Evolutionary conservation across 2,888 invertebrate genomes (phyloP).

Genomic region (Drosophila merina): DNA sequence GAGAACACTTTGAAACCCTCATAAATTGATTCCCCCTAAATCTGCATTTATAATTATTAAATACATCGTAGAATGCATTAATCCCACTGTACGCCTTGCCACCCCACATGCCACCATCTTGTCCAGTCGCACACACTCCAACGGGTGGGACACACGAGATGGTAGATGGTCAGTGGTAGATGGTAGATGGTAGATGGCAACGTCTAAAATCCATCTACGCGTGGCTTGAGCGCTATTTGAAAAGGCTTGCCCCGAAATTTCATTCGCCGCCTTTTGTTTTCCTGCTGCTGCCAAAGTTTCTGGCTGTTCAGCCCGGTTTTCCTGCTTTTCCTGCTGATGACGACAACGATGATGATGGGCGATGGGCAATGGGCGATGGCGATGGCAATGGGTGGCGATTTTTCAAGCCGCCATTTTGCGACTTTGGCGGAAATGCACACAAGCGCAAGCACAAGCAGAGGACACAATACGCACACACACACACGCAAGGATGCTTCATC

Average conservation of each 20-base stretch:
- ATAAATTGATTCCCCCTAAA: no score
- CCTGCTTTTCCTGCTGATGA: slow-evolving; percentile 23
- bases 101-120: slow-evolving; percentile 39
- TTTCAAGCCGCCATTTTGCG: slow-evolving; percentile 79
- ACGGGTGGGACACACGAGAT: slow-evolving; percentile 13
- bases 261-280: slow-evolving; percentile 65
- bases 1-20: no score
- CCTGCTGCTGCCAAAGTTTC: slow-evolving; percentile 46
- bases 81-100: slow-evolving; percentile 19
- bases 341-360: slow-evolving; percentile 19
- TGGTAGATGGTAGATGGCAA: slow-evolving; percentile 18
- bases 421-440: slow-evolving; percentile 68
- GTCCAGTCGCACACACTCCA: slow-evolving; percentile 18
- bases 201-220: slow-evolving; percentile 48
- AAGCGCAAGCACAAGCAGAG: slow-evolving; percentile 23
- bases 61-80: no score
- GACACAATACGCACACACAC: slow-evolving; percentile 10
- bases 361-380: slow-evolving; percentile 4
- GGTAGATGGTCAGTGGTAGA: no score
- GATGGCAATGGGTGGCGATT: slow-evolving; percentile 49
- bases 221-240: slow-evolving; percentile 45
- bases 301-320: slow-evolving; percentile 19
- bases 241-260: slow-evolving; percentile 64
- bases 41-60: no score
- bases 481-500: slow-evolving; percentile 11